phyloP scores from a whole-genome alignment of 2,888 invertebrate genomes.

The Mechanitis mazaeus region DNA sequence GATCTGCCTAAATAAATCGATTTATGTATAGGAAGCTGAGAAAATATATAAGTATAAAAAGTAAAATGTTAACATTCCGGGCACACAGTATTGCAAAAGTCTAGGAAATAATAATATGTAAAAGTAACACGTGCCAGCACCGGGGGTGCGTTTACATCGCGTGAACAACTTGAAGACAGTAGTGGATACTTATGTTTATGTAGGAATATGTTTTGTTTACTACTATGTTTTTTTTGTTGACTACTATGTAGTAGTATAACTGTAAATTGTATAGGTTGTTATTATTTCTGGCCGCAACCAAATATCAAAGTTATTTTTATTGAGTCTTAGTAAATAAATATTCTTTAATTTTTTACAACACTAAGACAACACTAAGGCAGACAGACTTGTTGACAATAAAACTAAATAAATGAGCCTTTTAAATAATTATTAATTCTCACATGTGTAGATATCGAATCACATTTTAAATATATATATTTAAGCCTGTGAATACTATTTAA shows the following conservation, averaged over 20 bases:
- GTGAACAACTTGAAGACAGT: slow-evolving; percentile 1
- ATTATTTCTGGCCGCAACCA: no score
- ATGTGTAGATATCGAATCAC: no score
- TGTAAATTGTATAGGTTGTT: no score
- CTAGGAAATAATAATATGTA: slow-evolving; percentile 62
- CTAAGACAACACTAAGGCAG: no score
- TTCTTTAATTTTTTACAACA: no score
- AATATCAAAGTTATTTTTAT: no score
- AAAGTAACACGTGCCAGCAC: slow-evolving; percentile 41
- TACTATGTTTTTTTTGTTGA: neutral
- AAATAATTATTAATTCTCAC: no score
- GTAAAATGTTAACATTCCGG: slow-evolving; percentile 37
- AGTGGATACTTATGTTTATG: neutral
- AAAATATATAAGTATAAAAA: slow-evolving; percentile 33
- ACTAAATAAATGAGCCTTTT: no score
- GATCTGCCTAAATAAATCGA: no score
- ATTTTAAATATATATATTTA: no score
- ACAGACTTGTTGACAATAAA: no score
- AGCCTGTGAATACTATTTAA: neutral
- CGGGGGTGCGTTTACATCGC: slow-evolving; percentile 26
- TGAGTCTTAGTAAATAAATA: no score
- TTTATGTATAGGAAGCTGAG: neutral
- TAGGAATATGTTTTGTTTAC: neutral
- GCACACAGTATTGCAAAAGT: slow-evolving; percentile 42
- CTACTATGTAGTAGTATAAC: neutral